Conservation (phyloP, 2,888 invertebrate genomes). For the Acanthopleura granulata region DNA sequence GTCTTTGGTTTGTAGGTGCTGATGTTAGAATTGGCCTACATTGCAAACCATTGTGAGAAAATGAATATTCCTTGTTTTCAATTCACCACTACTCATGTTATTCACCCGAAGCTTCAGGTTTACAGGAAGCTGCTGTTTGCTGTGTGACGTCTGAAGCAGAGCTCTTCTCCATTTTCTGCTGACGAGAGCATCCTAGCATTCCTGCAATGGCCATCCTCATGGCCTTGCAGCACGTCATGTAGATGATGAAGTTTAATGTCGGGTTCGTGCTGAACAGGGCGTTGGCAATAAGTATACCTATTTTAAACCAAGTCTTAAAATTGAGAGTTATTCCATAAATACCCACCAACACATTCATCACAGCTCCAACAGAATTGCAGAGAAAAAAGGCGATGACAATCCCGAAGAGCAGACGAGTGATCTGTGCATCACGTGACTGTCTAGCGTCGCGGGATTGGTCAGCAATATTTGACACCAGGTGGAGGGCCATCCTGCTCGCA, state of each 20-base stretch:
- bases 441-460: background rate
- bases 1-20: too few species aligned
- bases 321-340: background rate
- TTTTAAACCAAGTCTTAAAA: background rate
- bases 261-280: background rate
- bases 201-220: background rate
- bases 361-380: background rate
- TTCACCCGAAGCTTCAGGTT: too few species aligned
- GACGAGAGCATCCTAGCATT: background rate
- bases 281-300: background rate
- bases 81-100: too few species aligned
- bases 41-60: too few species aligned
- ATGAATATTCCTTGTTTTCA: too few species aligned
- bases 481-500: background rate
- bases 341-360: background rate
- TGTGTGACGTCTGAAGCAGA: too few species aligned
- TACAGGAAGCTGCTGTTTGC: too few species aligned
- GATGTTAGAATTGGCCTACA: too few species aligned
- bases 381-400: slow-evolving; percentile 3
- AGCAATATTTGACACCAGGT: background rate
- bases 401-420: background rate
- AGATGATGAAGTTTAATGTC: background rate
- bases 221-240: background rate
- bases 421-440: background rate
- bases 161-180: too few species aligned